Evolutionary conservation across 2,797 vertebrate genomes (phyloP), one percentile per base, ranked within the genome.

Genomic region (Oreochromis grahami): DNA sequence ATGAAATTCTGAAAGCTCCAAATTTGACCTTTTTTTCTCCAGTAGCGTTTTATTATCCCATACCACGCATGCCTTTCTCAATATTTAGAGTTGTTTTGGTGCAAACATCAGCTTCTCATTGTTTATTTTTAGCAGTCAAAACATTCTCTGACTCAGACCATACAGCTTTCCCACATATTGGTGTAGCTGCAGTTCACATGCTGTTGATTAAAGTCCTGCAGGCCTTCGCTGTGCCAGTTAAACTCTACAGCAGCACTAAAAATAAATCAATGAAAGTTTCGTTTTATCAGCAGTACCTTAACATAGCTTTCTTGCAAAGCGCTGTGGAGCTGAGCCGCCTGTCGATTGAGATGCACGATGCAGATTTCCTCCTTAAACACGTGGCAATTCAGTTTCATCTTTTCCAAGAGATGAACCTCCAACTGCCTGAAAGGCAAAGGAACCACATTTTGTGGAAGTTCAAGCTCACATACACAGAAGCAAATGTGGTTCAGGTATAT

Each of bases 301-400:
- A 60, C 36, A 58, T 78, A 80, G 60, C 86, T 88, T 87, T 91
- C 79, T 50, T 90, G 89, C 53, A 95, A 84, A 34, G 92, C 94
- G 26, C 83, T 89, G 45, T 93, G 92, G 53, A 96, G 92, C 88
- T 96, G 94, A 58, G 92, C 78, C 51, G 84, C 84, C 78, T 95
- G 93, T 13, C 91, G 90, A 87, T 91, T 96, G 24, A 95, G 91
- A 92, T 95, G 95, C 1, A 96, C 95, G 50, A 96, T 85, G 78
- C 91, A 93, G 79, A 95, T 95, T 81, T 96, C 96, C 81, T 97
- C 95, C 93, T 96, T 94, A 86, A 97, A 96, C 86, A 96, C 90
- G 72, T 95, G 92, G 38, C 88, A 96, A 87, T 96, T 95, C 68
- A 96, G 93, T 86, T 90, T 95, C 92, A 96, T 95, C 87, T 93